Evolutionary conservation across 2,113 vertebrate genomes (phyloP).

Genomic region (Brachypteracias leptosomus): DNA sequence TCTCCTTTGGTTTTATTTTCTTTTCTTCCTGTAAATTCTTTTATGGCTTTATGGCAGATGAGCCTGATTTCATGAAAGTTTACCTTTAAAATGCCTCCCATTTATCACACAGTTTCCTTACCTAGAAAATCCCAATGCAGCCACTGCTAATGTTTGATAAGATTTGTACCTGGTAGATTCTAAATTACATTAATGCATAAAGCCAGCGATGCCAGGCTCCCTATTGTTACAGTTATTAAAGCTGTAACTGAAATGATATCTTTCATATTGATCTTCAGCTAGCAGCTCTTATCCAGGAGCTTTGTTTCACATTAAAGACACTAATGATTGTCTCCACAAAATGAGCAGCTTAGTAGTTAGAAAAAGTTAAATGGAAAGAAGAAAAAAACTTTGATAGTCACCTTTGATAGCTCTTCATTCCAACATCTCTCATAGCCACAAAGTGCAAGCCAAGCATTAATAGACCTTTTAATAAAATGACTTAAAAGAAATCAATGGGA

Average conservation of each 20-base stretch:
- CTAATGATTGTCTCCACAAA: constrained; percentile 75
- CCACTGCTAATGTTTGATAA: constrained; percentile 60
- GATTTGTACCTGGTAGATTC: constrained; percentile 77
- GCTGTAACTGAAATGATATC: constrained; percentile 70
- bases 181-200: constrained; percentile 79
- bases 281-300: constrained; percentile 76
- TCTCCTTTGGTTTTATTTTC: neutral
- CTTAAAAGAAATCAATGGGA: constrained; percentile 49
- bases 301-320: constrained; percentile 77
- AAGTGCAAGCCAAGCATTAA: constrained; percentile 61
- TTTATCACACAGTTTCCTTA: constrained; percentile 64
- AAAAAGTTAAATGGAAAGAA: constrained; percentile 65
- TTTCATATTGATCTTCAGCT: constrained; percentile 78
- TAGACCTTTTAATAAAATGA: constrained; percentile 58
- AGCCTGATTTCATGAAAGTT: constrained; percentile 47
- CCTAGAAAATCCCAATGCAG: constrained; percentile 63
- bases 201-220: constrained; percentile 70
- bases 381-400: constrained; percentile 59
- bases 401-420: constrained; percentile 66
- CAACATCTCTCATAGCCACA: constrained; percentile 51
- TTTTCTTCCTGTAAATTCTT: constrained; percentile 16
- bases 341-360: constrained; percentile 72
- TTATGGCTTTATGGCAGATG: constrained; percentile 13
- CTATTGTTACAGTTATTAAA: constrained; percentile 78
- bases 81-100: constrained; percentile 26